Evolutionary conservation across 2,888 invertebrate species (phyloP).

Genomic region (Diadegma fenestrale): DNA sequence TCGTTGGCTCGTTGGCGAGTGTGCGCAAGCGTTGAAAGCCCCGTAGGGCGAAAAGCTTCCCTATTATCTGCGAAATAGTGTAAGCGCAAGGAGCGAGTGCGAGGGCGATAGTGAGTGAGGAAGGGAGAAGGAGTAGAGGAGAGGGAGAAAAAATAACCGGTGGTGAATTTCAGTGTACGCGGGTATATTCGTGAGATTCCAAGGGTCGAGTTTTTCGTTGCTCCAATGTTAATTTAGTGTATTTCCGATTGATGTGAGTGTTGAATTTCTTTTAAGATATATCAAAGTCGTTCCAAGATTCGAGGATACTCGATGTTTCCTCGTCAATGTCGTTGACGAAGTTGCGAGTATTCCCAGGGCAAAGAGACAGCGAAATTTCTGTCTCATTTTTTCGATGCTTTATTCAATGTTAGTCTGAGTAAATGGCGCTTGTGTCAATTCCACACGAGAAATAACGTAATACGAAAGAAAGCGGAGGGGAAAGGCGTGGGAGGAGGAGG

Average conservation of each 20-base stretch:
- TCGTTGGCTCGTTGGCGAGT: conserved; percentile 7
- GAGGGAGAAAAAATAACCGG: conserved; percentile 14
- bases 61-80: conserved; percentile 72
- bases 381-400: neutral
- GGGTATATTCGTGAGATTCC: conserved; percentile 27
- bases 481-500: neutral
- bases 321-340: neutral
- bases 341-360: neutral
- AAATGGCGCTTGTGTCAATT: conserved; percentile 38
- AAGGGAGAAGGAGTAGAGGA: conserved; percentile 11
- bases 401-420: conserved; percentile 17
- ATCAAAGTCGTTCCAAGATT: neutral
- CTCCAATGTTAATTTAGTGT: conserved; percentile 9
- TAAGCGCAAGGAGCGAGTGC: conserved; percentile 70
- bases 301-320: neutral
- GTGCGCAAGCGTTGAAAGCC: conserved; percentile 73
- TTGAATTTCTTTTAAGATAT: neutral
- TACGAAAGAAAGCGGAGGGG: neutral
- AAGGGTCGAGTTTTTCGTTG: neutral
- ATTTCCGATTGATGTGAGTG: neutral
- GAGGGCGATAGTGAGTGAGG: neutral
- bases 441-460: conserved; percentile 36
- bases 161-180: conserved; percentile 35
- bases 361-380: neutral
- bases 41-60: conserved; percentile 73